A percentile compares a stretch with the other conserved stretches of the same genome.
Evolutionary conservation across 2,888 invertebrate genomes (phyloP).

Genomic region (Caenorhabditis sp.): DNA sequence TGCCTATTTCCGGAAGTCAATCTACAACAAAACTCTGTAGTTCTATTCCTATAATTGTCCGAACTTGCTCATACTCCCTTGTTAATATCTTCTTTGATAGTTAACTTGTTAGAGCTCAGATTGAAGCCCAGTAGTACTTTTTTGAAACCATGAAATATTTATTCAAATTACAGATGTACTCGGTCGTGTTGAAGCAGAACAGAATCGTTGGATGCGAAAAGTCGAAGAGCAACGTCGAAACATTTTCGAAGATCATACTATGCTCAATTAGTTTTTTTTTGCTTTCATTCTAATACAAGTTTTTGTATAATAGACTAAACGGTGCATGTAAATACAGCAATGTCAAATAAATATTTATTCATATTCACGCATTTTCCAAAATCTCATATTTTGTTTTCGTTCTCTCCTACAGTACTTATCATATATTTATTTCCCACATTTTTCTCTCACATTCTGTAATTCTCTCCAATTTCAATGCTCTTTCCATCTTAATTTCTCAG

Average conservation of each 20-base stretch:
- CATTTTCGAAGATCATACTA: conserved; percentile 95
- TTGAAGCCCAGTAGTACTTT: no score
- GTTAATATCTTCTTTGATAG: no score
- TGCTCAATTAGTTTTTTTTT: conserved; percentile 81
- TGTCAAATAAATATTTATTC: neutral
- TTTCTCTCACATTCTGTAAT: neutral
- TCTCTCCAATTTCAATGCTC: neutral
- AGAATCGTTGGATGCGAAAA: conserved; percentile 95
- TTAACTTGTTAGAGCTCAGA: no score
- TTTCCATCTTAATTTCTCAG: neutral
- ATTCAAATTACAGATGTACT: conserved; percentile 78
- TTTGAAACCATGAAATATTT: no score
- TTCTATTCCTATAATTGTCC: no score
- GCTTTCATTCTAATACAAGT: neutral
- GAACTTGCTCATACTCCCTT: no score
- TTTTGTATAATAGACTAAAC: neutral
- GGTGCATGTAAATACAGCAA: neutral
- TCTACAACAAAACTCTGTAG: no score
- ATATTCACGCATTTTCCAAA: no score
- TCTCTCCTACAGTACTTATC: conserved; percentile 1
- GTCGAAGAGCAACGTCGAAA: conserved; percentile 90
- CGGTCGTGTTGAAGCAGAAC: conserved; percentile 92
- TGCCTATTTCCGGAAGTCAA: no score
- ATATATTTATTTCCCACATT: neutral
- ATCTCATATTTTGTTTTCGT: neutral